Evolutionary conservation across 1,140 invertebrate genomes (phyloP).

Genomic region (Drosophila seguyi): DNA sequence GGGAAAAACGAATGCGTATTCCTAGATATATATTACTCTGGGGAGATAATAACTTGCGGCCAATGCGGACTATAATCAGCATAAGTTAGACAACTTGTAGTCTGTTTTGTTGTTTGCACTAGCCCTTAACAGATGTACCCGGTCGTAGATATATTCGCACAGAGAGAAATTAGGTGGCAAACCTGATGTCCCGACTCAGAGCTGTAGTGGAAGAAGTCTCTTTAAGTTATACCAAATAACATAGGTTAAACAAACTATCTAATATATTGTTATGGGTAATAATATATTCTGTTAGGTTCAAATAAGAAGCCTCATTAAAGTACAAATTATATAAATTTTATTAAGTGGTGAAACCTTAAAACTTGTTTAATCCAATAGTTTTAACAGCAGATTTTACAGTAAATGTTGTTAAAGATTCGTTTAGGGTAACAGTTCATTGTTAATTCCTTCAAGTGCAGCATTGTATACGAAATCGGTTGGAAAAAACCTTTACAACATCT

Average conservation of each 20-base stretch:
- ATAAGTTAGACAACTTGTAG: constrained; percentile 72
- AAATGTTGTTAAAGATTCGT: no score
- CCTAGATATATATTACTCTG: constrained; percentile 74
- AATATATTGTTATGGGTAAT: no score
- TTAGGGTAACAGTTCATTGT: not conserved
- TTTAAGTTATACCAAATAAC: no score
- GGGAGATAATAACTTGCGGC: constrained; percentile 82
- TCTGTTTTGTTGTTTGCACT: constrained; percentile 46
- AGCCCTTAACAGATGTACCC: constrained; percentile 18
- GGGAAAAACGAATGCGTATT: not conserved
- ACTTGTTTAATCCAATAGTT: no score
- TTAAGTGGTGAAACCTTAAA: no score
- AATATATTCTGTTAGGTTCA: no score
- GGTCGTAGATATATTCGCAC: constrained; percentile 19
- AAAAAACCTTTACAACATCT: constrained; percentile 27
- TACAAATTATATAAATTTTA: no score
- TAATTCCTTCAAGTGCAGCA: not conserved
- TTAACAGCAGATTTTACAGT: no score
- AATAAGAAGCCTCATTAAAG: no score
- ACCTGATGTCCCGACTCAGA: rapidly evolving
- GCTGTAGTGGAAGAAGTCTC: not conserved
- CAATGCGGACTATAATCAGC: constrained; percentile 76
- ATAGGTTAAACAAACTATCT: no score
- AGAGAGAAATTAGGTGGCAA: not conserved
- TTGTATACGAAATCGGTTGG: constrained; percentile 5